Conservation (phyloP, 92 coral and sea anemone species). For the Metridium senile region DNA sequence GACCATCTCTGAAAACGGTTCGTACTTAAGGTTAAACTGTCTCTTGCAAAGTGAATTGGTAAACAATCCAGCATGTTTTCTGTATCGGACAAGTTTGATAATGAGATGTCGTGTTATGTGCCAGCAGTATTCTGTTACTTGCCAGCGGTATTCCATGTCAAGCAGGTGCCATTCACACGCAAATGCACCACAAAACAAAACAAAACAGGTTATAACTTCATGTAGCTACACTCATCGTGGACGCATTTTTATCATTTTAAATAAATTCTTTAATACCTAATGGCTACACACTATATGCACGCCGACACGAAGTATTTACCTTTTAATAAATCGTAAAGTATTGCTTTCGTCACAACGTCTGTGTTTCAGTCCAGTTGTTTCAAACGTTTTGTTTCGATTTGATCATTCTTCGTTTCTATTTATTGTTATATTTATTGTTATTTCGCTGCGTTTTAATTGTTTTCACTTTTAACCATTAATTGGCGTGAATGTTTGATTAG, state of each 20-base stretch:
- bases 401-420: too few relatives aligned
- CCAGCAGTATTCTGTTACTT: background rate
- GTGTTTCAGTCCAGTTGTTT: background rate
- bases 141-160: slow-evolving; percentile 31
- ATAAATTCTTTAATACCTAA: too few relatives aligned
- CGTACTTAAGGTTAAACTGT: too few relatives aligned
- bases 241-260: background rate
- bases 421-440: too few relatives aligned
- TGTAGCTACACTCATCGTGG: background rate
- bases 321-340: background rate
- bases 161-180: slow-evolving; percentile 16
- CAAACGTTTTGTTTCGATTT: too few relatives aligned
- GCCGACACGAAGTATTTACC: background rate
- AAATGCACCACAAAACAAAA: slow-evolving; percentile 1
- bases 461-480: too few relatives aligned
- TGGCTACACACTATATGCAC: background rate
- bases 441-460: too few relatives aligned
- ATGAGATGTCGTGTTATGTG: background rate
- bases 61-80: too few relatives aligned
- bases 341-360: background rate
- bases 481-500: too few relatives aligned
- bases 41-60: too few relatives aligned
- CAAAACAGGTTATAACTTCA: background rate
- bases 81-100: too few relatives aligned
- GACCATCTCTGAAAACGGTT: too few relatives aligned